Evolutionary conservation across 2,888 invertebrate genomes (phyloP).

Genomic region (Tetrapedia diversipes): DNA sequence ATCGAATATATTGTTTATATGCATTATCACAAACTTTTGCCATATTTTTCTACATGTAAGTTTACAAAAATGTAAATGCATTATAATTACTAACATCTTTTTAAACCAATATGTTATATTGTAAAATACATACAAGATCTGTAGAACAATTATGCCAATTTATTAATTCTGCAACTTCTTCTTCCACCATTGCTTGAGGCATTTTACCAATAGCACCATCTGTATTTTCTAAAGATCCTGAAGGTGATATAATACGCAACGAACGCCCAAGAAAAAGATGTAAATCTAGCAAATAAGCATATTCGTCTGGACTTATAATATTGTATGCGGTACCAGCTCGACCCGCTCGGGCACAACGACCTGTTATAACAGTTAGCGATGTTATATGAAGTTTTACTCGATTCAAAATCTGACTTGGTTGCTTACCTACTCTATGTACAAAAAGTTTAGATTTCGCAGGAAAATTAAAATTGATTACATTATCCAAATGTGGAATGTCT

Average conservation of each 20-base stretch:
- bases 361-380: slow-evolving; percentile 79
- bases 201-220: slow-evolving; percentile 90
- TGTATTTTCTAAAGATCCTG: slow-evolving; percentile 82
- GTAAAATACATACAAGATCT: slow-evolving; percentile 88
- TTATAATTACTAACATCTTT: background rate
- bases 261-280: slow-evolving; percentile 95
- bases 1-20: slow-evolving; percentile 94
- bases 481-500: slow-evolving; percentile 97
- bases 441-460: slow-evolving; percentile 98
- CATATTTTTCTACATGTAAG: slow-evolving; percentile 85
- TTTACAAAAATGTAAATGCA: slow-evolving; percentile 11
- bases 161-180: slow-evolving; percentile 90
- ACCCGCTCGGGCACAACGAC: slow-evolving; percentile 97
- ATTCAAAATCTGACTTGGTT: slow-evolving; percentile 13
- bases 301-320: slow-evolving; percentile 94
- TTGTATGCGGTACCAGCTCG: slow-evolving; percentile 96
- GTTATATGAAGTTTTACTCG: background rate
- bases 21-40: slow-evolving; percentile 92
- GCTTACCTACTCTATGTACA: slow-evolving; percentile 98
- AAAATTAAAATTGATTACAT: slow-evolving; percentile 98
- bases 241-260: slow-evolving; percentile 85
- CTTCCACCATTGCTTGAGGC: slow-evolving; percentile 92
- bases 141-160: slow-evolving; percentile 89
- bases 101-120: background rate
- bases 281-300: slow-evolving; percentile 96